Evolutionary conservation across 2,888 invertebrate genomes (phyloP).

Genomic region (Drosophila niveifrons): DNA sequence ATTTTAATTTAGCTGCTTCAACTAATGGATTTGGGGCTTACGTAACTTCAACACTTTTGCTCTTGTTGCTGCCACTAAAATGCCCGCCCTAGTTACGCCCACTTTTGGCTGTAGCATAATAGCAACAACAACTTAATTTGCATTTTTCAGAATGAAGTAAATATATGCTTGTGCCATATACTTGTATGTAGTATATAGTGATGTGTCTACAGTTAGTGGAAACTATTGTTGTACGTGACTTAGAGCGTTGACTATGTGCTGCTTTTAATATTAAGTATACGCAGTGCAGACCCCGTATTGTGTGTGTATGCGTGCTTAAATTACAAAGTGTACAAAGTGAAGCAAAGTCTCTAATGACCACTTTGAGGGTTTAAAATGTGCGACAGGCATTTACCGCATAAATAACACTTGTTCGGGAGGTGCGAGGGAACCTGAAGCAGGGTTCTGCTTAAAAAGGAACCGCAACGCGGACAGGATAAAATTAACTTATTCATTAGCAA

Average conservation of each 20-base stretch:
- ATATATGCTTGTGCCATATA: slow-evolving; percentile 16
- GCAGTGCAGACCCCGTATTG: slow-evolving; percentile 60
- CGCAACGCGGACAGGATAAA: slow-evolving; percentile 57
- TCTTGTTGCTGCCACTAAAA: slow-evolving; percentile 6
- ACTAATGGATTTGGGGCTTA: slow-evolving; percentile 80
- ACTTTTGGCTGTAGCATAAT: slow-evolving; percentile 15
- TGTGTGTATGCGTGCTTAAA: slow-evolving; percentile 46
- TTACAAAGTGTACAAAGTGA: slow-evolving; percentile 69
- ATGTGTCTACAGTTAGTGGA: slow-evolving; percentile 36
- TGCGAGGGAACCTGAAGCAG: not conserved
- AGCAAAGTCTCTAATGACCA: slow-evolving; percentile 80
- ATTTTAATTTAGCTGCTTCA: slow-evolving; percentile 80
- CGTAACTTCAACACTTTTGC: slow-evolving; percentile 79
- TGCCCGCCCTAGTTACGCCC: slow-evolving; percentile 44
- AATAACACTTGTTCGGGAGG: slow-evolving; percentile 57
- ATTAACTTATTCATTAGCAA: slow-evolving; percentile 82
- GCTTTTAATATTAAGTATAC: slow-evolving; percentile 69
- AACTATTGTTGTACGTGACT: slow-evolving; percentile 70
- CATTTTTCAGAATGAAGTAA: slow-evolving; percentile 58
- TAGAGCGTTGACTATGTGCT: slow-evolving; percentile 32
- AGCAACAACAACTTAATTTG: slow-evolving; percentile 67
- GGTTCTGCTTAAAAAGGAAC: slow-evolving; percentile 25
- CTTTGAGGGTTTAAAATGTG: slow-evolving; percentile 81
- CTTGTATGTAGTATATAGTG: slow-evolving; percentile 20
- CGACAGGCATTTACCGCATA: slow-evolving; percentile 78